A percentile compares a stretch with the other conserved stretches of the same genome.
These are phyloP conservation scores for Meda fulgida DNA, from an alignment of 2,797 vertebrate species.

Conservation along the genomic window DNA sequence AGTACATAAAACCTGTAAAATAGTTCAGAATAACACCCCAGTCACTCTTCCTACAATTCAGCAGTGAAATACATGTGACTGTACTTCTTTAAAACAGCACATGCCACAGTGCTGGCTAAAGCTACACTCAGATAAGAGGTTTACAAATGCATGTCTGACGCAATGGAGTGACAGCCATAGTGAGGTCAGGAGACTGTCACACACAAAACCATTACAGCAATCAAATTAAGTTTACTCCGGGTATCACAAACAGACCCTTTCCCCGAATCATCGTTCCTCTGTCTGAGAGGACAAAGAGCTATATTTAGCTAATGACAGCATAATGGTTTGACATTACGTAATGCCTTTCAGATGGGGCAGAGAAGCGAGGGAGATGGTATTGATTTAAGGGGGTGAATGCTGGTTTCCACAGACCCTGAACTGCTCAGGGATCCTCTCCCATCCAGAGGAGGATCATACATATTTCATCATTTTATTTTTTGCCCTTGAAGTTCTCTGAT, in stretches of 20 bases:
- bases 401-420: constrained; percentile 12
- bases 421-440: constrained; percentile 8
- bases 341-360: constrained; percentile 31
- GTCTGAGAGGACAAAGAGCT: constrained; percentile 49
- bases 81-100: not conserved
- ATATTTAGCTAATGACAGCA: constrained; percentile 48
- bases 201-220: constrained; percentile 30
- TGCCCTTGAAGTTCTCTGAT: constrained; percentile 6
- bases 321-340: constrained; percentile 42
- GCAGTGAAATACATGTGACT: not conserved
- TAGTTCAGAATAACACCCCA: not conserved
- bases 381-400: constrained; percentile 31
- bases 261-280: constrained; percentile 32
- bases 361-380: not conserved
- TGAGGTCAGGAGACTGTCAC: constrained; percentile 12
- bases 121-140: not conserved
- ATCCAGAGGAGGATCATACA: constrained; percentile 22
- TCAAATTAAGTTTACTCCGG: constrained; percentile 25
- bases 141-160: constrained; percentile 25
- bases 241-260: constrained; percentile 39
- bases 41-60: not conserved
- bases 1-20: not conserved
- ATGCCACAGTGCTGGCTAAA: not conserved
- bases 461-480: constrained; percentile 21
- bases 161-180: constrained; percentile 42